Percentiles rank a stretch among this genome's conserved stretches.
phyloP scores from a whole-genome alignment of 2,888 invertebrate species.

The Argyresthia goedartella region DNA sequence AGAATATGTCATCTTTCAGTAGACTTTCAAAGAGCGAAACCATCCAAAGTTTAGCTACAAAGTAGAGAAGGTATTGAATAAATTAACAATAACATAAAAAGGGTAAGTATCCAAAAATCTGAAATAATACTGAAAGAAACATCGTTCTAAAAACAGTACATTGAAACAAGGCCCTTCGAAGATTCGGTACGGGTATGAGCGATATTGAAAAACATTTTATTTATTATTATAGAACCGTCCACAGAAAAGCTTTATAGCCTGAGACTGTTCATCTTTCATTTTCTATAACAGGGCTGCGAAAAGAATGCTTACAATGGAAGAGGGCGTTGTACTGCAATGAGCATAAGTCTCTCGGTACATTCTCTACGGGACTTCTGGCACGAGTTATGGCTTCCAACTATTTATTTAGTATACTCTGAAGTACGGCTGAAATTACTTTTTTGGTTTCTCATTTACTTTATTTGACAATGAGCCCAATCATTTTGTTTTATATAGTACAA shows the following conservation, averaged over 20 bases:
- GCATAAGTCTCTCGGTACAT: neutral
- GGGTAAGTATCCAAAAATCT: too few relatives aligned
- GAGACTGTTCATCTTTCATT: neutral
- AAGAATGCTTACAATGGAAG: conserved; percentile 27
- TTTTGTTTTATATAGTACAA: neutral
- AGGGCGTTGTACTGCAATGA: conserved; percentile 14
- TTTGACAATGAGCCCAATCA: neutral
- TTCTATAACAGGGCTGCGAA: conserved; percentile 4
- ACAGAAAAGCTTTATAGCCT: neutral
- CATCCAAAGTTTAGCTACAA: too few relatives aligned
- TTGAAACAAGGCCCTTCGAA: too few relatives aligned
- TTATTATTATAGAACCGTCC: too few relatives aligned
- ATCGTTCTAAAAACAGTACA: too few relatives aligned
- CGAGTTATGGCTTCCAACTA: neutral
- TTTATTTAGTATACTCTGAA: neutral
- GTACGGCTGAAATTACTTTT: neutral
- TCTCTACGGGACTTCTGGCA: conserved; percentile 1
- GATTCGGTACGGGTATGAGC: too few relatives aligned
- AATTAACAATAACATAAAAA: too few relatives aligned
- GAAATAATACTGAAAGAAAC: too few relatives aligned
- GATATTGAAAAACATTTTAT: too few relatives aligned
- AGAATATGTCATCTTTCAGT: too few relatives aligned
- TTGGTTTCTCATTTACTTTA: neutral
- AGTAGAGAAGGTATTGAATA: too few relatives aligned
- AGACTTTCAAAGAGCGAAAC: too few relatives aligned